Evolutionary conservation across 2,797 vertebrate genomes (phyloP).

Genomic region (Sylvia borin): DNA sequence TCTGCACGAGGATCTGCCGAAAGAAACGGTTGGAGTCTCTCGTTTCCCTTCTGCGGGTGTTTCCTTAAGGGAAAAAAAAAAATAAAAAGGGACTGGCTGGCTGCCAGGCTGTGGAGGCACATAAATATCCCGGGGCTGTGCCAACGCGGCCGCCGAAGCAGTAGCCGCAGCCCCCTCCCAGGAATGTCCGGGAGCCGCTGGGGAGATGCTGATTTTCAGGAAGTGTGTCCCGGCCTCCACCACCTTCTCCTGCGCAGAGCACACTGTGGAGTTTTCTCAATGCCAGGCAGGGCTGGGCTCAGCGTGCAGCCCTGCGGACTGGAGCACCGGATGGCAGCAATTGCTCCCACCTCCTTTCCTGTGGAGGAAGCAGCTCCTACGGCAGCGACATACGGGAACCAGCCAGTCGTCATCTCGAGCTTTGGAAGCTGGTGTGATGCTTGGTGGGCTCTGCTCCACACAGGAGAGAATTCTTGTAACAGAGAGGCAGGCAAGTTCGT

Average conservation of each 20-base stretch:
- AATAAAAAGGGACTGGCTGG: background rate
- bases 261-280: background rate
- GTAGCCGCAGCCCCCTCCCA: background rate
- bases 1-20: background rate
- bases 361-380: background rate
- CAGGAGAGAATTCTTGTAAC: background rate
- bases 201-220: background rate
- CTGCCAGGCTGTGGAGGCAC: background rate
- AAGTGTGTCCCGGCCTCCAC: background rate
- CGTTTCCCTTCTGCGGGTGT: background rate
- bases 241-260: background rate
- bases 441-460: background rate
- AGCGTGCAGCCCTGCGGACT: rapidly evolving
- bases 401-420: rapidly evolving
- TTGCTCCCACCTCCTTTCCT: background rate
- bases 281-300: rapidly evolving
- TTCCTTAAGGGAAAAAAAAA: constrained; percentile 32
- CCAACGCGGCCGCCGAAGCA: rapidly evolving
- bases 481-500: background rate
- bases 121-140: background rate
- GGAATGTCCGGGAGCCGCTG: background rate
- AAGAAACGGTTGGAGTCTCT: background rate
- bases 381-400: rapidly evolving
- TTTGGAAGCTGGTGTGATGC: rapidly evolving
- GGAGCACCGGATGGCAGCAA: background rate